phyloP scores from a whole-genome alignment of 2,888 invertebrate genomes.

The Oligia strigilis region DNA sequence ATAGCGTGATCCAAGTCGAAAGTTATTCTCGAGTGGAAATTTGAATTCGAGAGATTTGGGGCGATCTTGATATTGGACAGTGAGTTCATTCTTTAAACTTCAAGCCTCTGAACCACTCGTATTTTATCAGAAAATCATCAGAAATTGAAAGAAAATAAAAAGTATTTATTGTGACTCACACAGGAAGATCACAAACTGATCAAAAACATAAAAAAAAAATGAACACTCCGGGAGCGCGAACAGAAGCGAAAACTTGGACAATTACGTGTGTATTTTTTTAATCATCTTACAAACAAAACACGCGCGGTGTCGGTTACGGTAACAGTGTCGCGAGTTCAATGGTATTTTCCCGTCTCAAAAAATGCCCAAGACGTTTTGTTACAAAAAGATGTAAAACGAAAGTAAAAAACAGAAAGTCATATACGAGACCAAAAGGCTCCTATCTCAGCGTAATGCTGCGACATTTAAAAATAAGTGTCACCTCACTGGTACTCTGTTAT shows the following conservation, averaged over 20 bases:
- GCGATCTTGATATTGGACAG: slow-evolving; percentile 29
- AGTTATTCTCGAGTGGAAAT: slow-evolving; percentile 29
- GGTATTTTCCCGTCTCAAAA: no score
- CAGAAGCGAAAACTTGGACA: no score
- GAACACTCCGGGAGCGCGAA: no score
- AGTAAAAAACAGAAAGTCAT: not conserved
- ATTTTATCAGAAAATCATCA: not conserved
- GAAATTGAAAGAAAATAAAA: not conserved
- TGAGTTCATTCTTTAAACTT: not conserved
- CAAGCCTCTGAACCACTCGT: not conserved
- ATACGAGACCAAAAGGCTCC: not conserved
- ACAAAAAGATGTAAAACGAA: no score
- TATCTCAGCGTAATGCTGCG: not conserved
- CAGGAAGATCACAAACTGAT: not conserved
- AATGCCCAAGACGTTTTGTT: no score
- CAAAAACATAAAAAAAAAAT: not conserved
- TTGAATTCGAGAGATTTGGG: slow-evolving; percentile 41
- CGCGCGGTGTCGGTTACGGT: no score
- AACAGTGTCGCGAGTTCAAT: no score
- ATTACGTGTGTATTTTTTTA: no score
- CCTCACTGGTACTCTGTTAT: no score
- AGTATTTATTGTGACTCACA: not conserved
- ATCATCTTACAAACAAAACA: no score
- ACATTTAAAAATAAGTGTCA: not conserved
- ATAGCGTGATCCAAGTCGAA: slow-evolving; percentile 21